Evolutionary conservation across 2,888 invertebrate genomes (phyloP).

Genomic region (Argyra leucocephala): DNA sequence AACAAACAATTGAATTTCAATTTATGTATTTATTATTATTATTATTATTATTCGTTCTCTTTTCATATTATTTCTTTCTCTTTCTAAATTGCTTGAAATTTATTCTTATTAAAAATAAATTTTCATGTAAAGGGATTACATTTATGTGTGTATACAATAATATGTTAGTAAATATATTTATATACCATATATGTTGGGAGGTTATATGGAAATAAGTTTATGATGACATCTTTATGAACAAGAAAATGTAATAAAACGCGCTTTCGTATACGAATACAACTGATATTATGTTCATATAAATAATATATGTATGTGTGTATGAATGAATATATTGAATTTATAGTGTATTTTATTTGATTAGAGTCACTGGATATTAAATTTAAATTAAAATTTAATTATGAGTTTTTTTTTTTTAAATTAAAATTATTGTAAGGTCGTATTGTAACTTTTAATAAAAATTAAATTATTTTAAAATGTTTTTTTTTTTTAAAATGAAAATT

Average conservation of each 20-base stretch:
- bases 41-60: not conserved
- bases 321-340: too few species aligned
- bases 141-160: not conserved
- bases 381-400: too few species aligned
- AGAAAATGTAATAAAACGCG: not conserved
- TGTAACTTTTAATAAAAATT: too few species aligned
- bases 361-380: too few species aligned
- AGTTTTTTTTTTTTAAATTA: too few species aligned
- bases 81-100: not conserved
- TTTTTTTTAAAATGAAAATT: too few species aligned
- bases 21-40: not conserved
- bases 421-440: too few species aligned
- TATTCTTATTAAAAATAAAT: too few species aligned
- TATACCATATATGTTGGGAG: not conserved
- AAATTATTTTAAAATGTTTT: too few species aligned
- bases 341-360: too few species aligned
- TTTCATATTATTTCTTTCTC: not conserved
- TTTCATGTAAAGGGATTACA: not conserved
- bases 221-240: not conserved
- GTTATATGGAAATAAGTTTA: not conserved
- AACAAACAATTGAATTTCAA: constrained; percentile 2
- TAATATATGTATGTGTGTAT: not conserved
- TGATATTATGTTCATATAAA: not conserved
- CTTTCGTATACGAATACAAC: not conserved
- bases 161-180: not conserved